Evolutionary conservation across 2,113 vertebrate species (phyloP), one percentile per base, ranked within the genome.

Genomic region (Psittacula cyanocephala): DNA sequence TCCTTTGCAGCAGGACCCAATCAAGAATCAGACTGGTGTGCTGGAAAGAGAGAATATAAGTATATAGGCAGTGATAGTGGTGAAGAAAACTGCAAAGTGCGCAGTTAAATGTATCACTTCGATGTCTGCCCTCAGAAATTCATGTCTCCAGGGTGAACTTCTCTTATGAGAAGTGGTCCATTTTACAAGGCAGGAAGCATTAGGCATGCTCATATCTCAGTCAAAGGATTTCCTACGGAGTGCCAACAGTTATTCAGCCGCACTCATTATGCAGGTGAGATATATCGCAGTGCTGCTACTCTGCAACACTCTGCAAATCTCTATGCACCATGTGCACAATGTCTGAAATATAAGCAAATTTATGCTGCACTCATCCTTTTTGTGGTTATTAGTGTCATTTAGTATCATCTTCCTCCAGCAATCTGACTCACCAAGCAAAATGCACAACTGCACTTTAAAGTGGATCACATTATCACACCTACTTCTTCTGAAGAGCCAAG

Each of bases 371-470:
- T 95, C 95, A 96, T 95, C 91, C 93, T 91, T 96, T 93, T 88
- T 95, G 95, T 95, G 89, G 89, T 91, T 96, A 95, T 96, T 96
- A 96, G 89, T 97, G 96, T 96, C 96, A 96, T 94, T 95, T 96
- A 95, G 86, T 93, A 96, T 95, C 95, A 94, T 92, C 93, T 96
- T 97, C 91, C 91, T 85, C 86, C 91, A 89, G 93, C 91, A 97
- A 97, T 96, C 95, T 94, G 95, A 94, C 96, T 96, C 91, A 86
- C 94, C 90, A 88, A 93, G 92, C 72, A 96, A 97, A 96, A 94
- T 88, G 91, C 86, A 91, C 96, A 94, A 97, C 90, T 87, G 93
- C 86, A 92, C 63, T 95, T 89, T 93, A 96, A 67, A 94, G 88
- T 29, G 3, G 92, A 96, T 95, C 91, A 81, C 80, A 91, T 97